Evolutionary conservation across 2,113 vertebrate genomes (phyloP).

Genomic region (Serilophus lunatus): DNA sequence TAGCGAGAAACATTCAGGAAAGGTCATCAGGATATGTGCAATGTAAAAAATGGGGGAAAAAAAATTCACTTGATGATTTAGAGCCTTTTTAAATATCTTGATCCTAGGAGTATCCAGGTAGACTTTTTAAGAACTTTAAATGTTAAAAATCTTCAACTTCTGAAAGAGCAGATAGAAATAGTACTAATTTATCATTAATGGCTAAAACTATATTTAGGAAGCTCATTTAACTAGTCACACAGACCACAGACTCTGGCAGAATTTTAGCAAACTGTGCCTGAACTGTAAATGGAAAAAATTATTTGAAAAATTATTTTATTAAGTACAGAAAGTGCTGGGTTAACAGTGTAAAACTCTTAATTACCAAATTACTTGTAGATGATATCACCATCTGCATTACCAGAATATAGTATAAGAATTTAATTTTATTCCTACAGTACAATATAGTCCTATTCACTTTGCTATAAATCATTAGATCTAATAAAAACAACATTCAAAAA

Average conservation of each 20-base stretch:
- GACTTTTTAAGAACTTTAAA: not conserved
- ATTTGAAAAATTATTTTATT: not conserved
- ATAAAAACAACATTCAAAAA: not conserved
- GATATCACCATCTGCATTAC: not conserved
- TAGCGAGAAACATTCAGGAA: not conserved
- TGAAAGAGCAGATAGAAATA: constrained; percentile 14
- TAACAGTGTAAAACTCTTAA: not conserved
- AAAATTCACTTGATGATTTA: not conserved
- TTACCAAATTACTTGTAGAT: not conserved
- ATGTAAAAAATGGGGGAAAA: not conserved
- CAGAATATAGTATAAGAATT: not conserved
- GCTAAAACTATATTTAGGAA: constrained; percentile 51
- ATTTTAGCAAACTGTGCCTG: not conserved
- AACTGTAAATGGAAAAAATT: constrained; percentile 15
- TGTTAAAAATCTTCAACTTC: constrained; percentile 16
- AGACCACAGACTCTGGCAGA: not conserved
- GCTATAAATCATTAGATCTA: not conserved
- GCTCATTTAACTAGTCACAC: constrained; percentile 6
- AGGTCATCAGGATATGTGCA: not conserved
- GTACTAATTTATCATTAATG: constrained; percentile 45
- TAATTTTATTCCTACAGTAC: not conserved
- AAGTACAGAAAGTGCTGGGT: not conserved
- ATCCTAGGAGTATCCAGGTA: not conserved
- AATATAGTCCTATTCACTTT: not conserved
- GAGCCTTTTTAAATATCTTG: not conserved